phyloP scores from a whole-genome alignment of 2,888 invertebrate species.

The Zeuzera pyrina region DNA sequence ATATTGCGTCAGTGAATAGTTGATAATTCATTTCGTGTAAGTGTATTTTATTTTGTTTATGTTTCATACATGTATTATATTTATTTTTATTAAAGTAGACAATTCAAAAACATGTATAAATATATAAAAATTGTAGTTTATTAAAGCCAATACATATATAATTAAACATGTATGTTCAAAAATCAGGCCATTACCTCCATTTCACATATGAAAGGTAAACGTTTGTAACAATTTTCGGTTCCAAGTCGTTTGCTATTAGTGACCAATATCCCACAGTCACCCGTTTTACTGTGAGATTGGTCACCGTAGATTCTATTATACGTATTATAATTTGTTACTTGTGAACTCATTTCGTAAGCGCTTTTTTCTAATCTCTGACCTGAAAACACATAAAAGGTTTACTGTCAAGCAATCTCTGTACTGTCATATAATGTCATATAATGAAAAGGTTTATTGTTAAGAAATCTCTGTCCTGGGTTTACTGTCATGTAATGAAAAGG shows the following conservation, averaged over 20 bases:
- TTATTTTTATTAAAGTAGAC: too few relatives aligned
- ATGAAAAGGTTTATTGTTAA: too few relatives aligned
- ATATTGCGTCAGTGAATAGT: too few relatives aligned
- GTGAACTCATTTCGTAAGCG: not conserved
- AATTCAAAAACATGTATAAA: too few relatives aligned
- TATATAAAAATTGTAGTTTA: too few relatives aligned
- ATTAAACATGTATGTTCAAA: not conserved
- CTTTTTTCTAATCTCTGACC: not conserved
- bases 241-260: not conserved
- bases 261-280: not conserved
- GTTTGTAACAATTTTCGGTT: not conserved
- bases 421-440: too few relatives aligned
- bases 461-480: too few relatives aligned
- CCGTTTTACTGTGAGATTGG: not conserved
- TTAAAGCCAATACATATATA: not conserved
- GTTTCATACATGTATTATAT: too few relatives aligned
- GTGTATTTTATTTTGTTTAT: too few relatives aligned
- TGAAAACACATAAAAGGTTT: not conserved
- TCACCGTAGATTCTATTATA: not conserved
- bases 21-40: too few relatives aligned
- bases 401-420: too few relatives aligned
- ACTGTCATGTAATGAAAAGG: too few relatives aligned
- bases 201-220: not conserved
- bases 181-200: not conserved
- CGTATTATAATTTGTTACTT: not conserved